Percentiles rank a stretch among this genome's conserved stretches.
Evolutionary conservation across 2,113 vertebrate species (phyloP).

Genomic region (Cyanoramphus novaezelandiae): DNA sequence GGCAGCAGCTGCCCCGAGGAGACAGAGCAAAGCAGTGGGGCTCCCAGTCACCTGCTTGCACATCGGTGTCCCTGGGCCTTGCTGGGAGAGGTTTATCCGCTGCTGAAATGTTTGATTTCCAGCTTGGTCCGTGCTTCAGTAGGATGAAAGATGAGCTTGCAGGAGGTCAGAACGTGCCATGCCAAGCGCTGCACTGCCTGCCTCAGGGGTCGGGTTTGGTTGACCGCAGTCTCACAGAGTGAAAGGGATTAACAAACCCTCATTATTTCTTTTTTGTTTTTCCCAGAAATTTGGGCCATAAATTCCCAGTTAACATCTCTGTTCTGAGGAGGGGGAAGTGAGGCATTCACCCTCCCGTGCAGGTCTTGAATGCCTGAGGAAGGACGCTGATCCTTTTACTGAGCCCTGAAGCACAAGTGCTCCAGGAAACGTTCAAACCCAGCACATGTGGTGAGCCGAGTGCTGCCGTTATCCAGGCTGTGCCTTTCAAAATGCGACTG

Average conservation of each 20-base stretch:
- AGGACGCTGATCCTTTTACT: background rate
- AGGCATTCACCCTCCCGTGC: background rate
- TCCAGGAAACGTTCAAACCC: background rate
- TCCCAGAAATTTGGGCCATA: background rate
- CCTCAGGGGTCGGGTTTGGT: background rate
- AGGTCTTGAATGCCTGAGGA: background rate
- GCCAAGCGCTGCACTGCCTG: background rate
- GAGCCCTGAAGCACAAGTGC: background rate
- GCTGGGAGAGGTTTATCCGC: background rate
- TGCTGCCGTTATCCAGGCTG: background rate
- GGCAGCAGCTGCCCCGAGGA: background rate
- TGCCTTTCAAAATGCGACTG: background rate
- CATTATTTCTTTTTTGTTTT: background rate
- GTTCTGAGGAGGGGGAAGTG: background rate
- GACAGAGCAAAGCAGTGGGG: background rate
- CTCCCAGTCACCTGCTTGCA: background rate
- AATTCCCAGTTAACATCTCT: background rate
- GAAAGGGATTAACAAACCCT: background rate
- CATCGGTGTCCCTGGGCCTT: background rate
- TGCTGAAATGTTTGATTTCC: background rate
- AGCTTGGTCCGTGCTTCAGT: background rate
- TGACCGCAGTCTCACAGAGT: background rate
- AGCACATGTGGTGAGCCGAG: background rate
- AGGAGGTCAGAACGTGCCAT: accelerated
- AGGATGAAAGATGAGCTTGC: background rate